Percentiles rank a stretch among this genome's conserved stretches.
Evolutionary conservation across 64 coral and sea anemone genomes (phyloP).

Genomic region (Montipora capricornis): DNA sequence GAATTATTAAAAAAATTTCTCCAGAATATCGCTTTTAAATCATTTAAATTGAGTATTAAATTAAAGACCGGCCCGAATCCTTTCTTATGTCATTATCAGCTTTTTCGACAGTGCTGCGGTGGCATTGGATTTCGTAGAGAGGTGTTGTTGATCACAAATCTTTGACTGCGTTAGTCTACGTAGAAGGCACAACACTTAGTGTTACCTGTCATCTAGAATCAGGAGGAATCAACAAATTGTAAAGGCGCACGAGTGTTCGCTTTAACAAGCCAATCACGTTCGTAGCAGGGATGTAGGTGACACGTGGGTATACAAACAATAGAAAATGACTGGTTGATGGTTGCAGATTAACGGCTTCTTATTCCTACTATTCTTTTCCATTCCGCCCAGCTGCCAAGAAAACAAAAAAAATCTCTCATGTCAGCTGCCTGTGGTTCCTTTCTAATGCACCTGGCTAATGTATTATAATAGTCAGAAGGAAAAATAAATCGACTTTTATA

Average conservation of each 20-base stretch:
- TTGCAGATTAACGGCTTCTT: slow-evolving; percentile 70
- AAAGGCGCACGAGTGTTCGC: slow-evolving; percentile 43
- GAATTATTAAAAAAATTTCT: slow-evolving; percentile 74
- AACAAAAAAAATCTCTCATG: slow-evolving; percentile 32
- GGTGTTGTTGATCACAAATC: neutral
- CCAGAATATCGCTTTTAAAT: slow-evolving; percentile 63
- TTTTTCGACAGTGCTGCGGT: slow-evolving; percentile 51
- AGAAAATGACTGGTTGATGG: slow-evolving; percentile 69
- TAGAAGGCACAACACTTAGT: slow-evolving; percentile 56
- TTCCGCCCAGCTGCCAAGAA: slow-evolving; percentile 71
- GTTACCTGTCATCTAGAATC: slow-evolving; percentile 45
- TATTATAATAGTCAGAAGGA: slow-evolving; percentile 14
- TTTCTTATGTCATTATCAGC: neutral
- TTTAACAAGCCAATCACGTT: slow-evolving; percentile 59
- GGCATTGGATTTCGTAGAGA: neutral
- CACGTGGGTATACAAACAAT: slow-evolving; percentile 66
- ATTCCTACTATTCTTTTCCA: slow-evolving; percentile 35
- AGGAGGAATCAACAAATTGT: slow-evolving; percentile 53
- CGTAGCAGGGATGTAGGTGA: slow-evolving; percentile 42
- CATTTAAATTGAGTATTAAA: slow-evolving; percentile 65
- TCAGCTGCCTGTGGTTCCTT: slow-evolving; percentile 62
- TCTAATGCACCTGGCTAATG: slow-evolving; percentile 8
- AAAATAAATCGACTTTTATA: neutral
- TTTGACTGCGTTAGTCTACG: neutral
- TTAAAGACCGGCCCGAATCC: slow-evolving; percentile 15